Base-by-base conservation (phyloP, 2,113 vertebrate species). In the Indicator indicator region DNA sequence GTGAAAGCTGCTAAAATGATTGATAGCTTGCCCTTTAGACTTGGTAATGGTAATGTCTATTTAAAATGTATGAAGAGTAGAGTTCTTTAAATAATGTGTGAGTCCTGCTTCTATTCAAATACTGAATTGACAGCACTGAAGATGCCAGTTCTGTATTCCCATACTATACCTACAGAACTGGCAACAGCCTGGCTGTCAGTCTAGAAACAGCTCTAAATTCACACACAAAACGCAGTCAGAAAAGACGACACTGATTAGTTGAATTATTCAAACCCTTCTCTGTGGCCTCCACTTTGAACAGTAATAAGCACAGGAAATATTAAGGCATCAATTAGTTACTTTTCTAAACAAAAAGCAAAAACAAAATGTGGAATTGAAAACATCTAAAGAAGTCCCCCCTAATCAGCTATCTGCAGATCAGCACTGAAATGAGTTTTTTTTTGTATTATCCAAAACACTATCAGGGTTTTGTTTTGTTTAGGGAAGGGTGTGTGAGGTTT, bases 1-100 rank as follows among this genome's bases (percentile, higher is more conserved):
- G 40, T 91, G n/a, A 92, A 59, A 89, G 42, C 60, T 83, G 69
- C 68, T 88, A 58, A 83, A 88, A 69, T 89, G 70, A 94, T 63
- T 91, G 88, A 96, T 80, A 65, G 44, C 52, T 83, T 91, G 76
- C 71, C 81, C 87, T 91, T 93, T 89, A 83, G 81, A 76, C 24
- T 82, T 44, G 18, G 23, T 67, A 74, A 58, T 21, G 73, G n/a
- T 21, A 54, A 63, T 89, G 16, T 26, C 8, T 68, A 48, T 72
- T 91, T 79, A 83, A 93, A 90, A 89, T 83, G 30, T 81, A 74
- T 86, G 56, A 52, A 80, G 81, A 76, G 32, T 50, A 88, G 32
- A 58, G 69, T 77, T 69, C 68, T 88, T 88, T 88, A 93, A 93
- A 95, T 92, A 89, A 82, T 21, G 32, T 87, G 79, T 55, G 32